These are phyloP conservation scores for Eulemur macaco DNA, from an alignment of 2,113 vertebrate species.

Conservation along the genomic window DNA sequence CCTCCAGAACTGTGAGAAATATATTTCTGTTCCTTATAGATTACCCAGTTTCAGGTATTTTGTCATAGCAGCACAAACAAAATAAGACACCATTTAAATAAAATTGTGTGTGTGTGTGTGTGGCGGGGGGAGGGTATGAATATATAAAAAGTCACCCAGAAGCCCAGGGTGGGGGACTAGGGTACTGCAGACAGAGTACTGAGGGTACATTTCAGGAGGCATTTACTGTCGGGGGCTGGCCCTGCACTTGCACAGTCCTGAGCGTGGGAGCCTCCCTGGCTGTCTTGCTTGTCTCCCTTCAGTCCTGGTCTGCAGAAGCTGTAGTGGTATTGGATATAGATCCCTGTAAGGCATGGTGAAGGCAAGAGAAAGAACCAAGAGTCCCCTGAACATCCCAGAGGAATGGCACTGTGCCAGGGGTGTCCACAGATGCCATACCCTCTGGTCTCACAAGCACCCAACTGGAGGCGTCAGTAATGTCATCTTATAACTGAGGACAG, in stretches of 20 bases:
- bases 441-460: not conserved
- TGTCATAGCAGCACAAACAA: not conserved
- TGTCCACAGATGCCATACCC: fast-evolving
- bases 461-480: not conserved
- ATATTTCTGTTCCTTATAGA: not conserved
- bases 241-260: not conserved
- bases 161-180: not conserved
- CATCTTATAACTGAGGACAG: not conserved
- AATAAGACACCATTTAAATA: not conserved
- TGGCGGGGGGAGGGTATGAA: not conserved
- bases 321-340: not conserved
- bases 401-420: not conserved
- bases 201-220: not conserved
- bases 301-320: not conserved
- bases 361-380: not conserved
- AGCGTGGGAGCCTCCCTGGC: not conserved
- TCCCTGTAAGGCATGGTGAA: not conserved
- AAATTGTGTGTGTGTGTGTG: not conserved
- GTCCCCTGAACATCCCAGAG: not conserved
- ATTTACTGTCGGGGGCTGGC: not conserved
- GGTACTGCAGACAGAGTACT: not conserved
- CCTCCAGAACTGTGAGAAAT: not conserved
- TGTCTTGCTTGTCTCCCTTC: not conserved
- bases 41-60: not conserved
- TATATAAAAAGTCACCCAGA: not conserved